These are phyloP conservation scores for Andrena trimmerana DNA, from an alignment of 2,888 invertebrate species.

Conservation along the genomic window DNA sequence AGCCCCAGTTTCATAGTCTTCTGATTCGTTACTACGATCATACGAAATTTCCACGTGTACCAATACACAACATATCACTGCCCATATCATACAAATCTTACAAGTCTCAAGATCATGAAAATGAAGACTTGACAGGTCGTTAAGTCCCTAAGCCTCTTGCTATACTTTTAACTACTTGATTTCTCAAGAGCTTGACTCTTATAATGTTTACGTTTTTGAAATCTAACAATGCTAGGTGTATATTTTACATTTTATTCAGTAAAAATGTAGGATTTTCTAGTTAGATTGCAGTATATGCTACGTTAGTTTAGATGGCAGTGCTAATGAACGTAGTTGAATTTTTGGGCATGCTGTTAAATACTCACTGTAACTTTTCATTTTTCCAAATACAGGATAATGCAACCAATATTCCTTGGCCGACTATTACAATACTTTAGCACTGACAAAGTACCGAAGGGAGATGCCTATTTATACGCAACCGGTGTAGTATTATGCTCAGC, in stretches of 20 bases:
- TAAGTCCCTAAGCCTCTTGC: conserved; percentile 68
- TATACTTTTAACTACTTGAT: conserved; percentile 4
- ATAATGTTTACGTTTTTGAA: neutral
- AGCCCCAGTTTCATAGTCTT: conserved; percentile 88
- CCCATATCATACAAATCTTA: conserved; percentile 36
- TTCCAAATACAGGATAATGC: conserved; percentile 86
- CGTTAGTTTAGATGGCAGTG: neutral
- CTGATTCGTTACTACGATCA: conserved; percentile 87
- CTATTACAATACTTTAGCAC: conserved; percentile 86
- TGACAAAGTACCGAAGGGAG: conserved; percentile 84
- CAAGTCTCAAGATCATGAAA: conserved; percentile 58
- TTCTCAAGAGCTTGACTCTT: neutral
- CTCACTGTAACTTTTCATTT: conserved; percentile 74
- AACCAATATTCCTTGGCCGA: conserved; percentile 88
- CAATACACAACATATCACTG: conserved; percentile 58
- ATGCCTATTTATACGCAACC: conserved; percentile 92
- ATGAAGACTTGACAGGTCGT: conserved; percentile 70
- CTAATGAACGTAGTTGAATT: neutral
- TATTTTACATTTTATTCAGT: neutral
- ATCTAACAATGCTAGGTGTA: neutral
- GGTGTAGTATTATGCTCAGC: conserved; percentile 91
- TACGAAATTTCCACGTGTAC: conserved; percentile 59
- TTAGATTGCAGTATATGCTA: neutral
- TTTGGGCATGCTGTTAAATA: neutral
- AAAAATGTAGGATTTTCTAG: neutral